phyloP scores from a whole-genome alignment of 2,113 vertebrate species.

The Scopus umbretta region DNA sequence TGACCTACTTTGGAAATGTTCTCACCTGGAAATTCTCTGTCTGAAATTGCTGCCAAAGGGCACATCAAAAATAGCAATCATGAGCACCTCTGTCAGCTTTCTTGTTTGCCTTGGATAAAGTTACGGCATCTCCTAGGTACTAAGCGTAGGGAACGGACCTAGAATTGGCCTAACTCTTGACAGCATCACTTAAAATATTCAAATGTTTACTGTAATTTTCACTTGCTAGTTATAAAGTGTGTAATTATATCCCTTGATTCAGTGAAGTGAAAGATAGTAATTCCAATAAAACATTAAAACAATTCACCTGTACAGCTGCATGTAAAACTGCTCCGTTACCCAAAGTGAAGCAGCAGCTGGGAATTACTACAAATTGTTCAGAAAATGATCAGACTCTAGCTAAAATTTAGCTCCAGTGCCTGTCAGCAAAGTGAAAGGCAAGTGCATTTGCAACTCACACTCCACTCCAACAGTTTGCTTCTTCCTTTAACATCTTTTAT shows the following conservation, averaged over 20 bases:
- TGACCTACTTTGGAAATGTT: background rate
- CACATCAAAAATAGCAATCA: background rate
- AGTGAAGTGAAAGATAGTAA: background rate
- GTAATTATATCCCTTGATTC: background rate
- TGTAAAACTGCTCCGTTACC: fast-evolving
- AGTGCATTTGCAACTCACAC: background rate
- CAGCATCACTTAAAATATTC: background rate
- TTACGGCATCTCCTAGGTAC: background rate
- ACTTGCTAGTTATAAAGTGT: background rate
- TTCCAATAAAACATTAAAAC: background rate
- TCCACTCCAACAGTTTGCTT: background rate
- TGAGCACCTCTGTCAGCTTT: background rate
- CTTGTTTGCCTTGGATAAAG: background rate
- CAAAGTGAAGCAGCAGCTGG: background rate
- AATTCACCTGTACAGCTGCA: background rate
- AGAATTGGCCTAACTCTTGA: background rate
- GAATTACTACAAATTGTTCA: background rate
- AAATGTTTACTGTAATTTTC: background rate
- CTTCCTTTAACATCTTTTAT: background rate
- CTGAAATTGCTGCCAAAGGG: background rate
- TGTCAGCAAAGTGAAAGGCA: background rate
- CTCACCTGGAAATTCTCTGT: background rate
- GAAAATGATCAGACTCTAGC: background rate
- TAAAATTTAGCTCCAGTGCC: background rate
- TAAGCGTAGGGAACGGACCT: background rate